Conservation (phyloP, 37 sponge, comb jelly and placozoan species). For the Diacarnus erythraeanus region DNA sequence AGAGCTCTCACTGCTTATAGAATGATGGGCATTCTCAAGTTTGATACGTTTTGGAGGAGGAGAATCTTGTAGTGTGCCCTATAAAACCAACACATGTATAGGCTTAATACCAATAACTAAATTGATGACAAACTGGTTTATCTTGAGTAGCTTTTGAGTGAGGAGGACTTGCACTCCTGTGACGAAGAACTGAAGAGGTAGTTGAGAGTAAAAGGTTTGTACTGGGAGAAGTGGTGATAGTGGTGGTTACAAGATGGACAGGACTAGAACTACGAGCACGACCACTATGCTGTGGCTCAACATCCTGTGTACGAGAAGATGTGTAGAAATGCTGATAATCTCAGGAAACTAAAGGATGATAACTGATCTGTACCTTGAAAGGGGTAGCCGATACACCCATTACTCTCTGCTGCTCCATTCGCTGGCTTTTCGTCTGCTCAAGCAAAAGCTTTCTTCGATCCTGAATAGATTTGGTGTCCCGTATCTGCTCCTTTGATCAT, state of each 20-base stretch:
- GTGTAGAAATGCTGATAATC: too few species aligned
- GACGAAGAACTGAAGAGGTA: background rate
- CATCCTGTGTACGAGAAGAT: too few species aligned
- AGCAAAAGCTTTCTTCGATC: background rate
- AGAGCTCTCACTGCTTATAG: background rate
- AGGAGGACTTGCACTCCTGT: background rate
- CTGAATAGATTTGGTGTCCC: too few species aligned
- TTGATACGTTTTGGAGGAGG: background rate
- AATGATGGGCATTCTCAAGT: background rate
- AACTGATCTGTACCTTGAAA: too few species aligned
- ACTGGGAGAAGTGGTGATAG: too few species aligned
- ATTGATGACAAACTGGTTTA: background rate
- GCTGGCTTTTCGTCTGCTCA: background rate
- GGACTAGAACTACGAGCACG: background rate
- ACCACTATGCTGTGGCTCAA: too few species aligned
- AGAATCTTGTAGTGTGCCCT: background rate
- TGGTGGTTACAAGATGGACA: too few species aligned
- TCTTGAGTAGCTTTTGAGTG: background rate
- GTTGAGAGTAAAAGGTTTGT: background rate
- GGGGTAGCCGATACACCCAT: too few species aligned
- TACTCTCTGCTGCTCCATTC: too few species aligned
- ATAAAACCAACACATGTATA: background rate
- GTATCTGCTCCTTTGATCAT: too few species aligned
- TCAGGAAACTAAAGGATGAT: too few species aligned
- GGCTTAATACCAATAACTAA: background rate